Base-by-base conservation (phyloP, 2,113 vertebrate genomes). In the Myiozetetes cayanensis region DNA sequence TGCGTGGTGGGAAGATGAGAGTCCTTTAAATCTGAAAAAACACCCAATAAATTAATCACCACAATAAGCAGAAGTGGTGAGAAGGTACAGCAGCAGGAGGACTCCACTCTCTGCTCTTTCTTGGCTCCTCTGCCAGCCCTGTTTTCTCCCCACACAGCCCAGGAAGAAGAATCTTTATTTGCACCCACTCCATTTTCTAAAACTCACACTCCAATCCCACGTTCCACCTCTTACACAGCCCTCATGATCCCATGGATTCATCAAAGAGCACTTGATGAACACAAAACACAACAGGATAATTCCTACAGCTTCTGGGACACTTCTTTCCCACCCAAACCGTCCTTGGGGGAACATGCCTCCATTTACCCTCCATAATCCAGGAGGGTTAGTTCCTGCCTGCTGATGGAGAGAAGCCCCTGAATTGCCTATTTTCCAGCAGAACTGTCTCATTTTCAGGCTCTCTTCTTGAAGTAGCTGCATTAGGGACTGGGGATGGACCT, bases 241-340 rank as follows among this genome's bases (percentile, higher is more conserved):
- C 21, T 4, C 6, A 5, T 1, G 3, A 22, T 3, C 35, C 22
- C 8, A 0, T 2, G 8, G 22, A 25, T 59, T 33, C 18, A 46
- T 8, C 4, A 25, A 47, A 70, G 27, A 8, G 14, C 10, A 18
- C 15, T 25, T 8, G 25, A 39, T 55, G n/a, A 37, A 37, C 37
- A 37, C 8, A 37, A 37, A 61, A 27, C 47, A 19, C 24, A 61
- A 9, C 10, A 28, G 14, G 49, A 18, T 3, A 28, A 66, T 25
- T 33, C 63, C 70, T 39, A 4, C 15, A 41, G 15, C 13, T 30
- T 5, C 31, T 31, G 13, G 12, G 33, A 50, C 11, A 49, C 4
- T 70, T 41, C 33, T 24, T 37, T 46, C 14, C 6, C 18, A 24
- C 43, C n/a, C 56, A 24, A 5, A 21, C 22, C 23, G 44, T 27